Conservation (phyloP, 2,113 vertebrate species). For the Centropus unirufus region DNA sequence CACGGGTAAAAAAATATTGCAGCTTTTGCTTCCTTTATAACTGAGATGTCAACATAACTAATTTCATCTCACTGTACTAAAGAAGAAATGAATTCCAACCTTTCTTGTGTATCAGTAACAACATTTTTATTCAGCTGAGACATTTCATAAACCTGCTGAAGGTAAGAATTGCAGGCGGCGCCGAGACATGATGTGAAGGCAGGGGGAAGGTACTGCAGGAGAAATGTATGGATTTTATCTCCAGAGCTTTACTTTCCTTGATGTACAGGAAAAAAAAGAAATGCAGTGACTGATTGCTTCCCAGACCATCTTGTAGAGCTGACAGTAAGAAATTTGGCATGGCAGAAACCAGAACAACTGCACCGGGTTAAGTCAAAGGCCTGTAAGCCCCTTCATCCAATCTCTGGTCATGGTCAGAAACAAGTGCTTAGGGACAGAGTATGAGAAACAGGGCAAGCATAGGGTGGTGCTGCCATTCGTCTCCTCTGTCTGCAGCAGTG, state of each 20-base stretch:
- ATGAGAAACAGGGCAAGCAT: neutral
- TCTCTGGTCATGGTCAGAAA: neutral
- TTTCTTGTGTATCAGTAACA: neutral
- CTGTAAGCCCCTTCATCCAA: neutral
- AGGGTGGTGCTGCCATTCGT: neutral
- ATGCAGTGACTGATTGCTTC: neutral
- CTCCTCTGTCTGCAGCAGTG: neutral
- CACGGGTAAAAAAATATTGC: neutral
- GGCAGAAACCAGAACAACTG: neutral
- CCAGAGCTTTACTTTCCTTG: neutral
- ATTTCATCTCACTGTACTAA: slow-evolving; percentile 44
- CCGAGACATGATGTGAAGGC: neutral
- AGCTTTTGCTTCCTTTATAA: slow-evolving; percentile 24
- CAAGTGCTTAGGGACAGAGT: neutral
- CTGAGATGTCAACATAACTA: slow-evolving; percentile 27
- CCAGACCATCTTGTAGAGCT: slow-evolving; percentile 13
- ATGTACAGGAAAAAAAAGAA: neutral
- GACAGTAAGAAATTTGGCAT: slow-evolving; percentile 14
- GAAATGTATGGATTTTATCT: neutral
- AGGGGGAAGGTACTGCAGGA: neutral
- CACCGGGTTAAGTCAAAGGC: neutral
- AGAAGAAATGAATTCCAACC: slow-evolving; percentile 26
- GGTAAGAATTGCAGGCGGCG: neutral
- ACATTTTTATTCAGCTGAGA: slow-evolving; percentile 52
- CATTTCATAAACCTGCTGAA: slow-evolving; percentile 42